Conservation (phyloP, 1,140 invertebrate genomes). For the Bradynema listronoti region DNA sequence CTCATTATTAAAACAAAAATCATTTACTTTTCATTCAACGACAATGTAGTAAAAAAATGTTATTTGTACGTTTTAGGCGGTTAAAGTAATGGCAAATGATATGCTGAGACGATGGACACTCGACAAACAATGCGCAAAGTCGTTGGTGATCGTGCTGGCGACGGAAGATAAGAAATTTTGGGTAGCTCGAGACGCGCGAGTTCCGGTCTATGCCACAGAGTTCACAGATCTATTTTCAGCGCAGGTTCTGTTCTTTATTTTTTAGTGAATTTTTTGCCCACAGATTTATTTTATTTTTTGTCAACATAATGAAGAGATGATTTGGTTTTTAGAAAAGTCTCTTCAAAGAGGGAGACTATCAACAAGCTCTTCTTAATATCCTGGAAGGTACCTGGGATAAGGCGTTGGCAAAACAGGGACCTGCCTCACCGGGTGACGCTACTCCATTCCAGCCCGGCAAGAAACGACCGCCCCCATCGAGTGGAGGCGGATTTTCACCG, state of each 20-base stretch:
- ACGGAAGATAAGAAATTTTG: constrained; percentile 51
- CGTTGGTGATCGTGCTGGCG: constrained; percentile 47
- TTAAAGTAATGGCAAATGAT: constrained; percentile 50
- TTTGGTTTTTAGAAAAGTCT: constrained; percentile 39
- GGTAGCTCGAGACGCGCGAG: constrained; percentile 48
- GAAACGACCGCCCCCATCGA: background rate
- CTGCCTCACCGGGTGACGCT: background rate
- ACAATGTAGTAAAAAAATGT: background rate
- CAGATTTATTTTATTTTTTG: background rate
- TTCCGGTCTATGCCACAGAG: constrained; percentile 53
- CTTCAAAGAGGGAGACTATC: constrained; percentile 42
- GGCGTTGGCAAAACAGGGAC: constrained; percentile 44
- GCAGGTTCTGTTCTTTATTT: constrained; percentile 25
- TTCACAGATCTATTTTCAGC: constrained; percentile 48
- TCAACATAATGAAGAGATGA: background rate
- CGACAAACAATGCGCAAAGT: constrained; percentile 50
- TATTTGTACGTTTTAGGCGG: constrained; percentile 35
- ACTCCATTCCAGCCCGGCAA: background rate
- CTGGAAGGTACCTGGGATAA: constrained; percentile 47
- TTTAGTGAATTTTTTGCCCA: background rate
- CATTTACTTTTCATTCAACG: too few relatives aligned
- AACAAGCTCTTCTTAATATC: constrained; percentile 48
- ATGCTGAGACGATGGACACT: constrained; percentile 45
- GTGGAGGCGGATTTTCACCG: constrained; percentile 18
- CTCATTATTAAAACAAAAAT: too few relatives aligned